Percentiles rank a stretch among this genome's conserved stretches.
Evolutionary conservation across 2,797 vertebrate species (phyloP).

Genomic region (Danio tinwini): DNA sequence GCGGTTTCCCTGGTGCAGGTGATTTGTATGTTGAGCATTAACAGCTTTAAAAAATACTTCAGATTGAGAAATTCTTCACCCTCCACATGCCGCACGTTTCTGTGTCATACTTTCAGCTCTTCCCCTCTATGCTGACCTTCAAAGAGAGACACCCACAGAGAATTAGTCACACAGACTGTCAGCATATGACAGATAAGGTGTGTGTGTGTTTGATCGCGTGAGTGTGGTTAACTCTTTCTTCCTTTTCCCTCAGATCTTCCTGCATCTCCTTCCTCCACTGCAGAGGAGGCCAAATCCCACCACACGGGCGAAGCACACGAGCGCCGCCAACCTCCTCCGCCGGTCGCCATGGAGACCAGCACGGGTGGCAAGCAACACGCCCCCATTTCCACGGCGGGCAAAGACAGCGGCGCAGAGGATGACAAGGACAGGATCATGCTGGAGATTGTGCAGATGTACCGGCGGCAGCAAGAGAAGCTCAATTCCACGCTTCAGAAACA

Average conservation of each 20-base stretch:
- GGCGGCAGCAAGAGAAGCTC: constrained; percentile 94
- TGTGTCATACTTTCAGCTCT: not conserved
- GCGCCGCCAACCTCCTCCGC: constrained; percentile 70
- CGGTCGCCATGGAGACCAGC: constrained; percentile 78
- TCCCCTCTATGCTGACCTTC: constrained; percentile 42
- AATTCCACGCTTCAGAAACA: constrained; percentile 93
- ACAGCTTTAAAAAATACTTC: not conserved
- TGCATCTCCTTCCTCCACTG: constrained; percentile 68
- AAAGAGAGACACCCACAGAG: constrained; percentile 34
- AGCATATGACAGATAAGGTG: constrained; percentile 43
- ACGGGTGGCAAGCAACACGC: constrained; percentile 73
- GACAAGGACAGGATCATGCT: constrained; percentile 96
- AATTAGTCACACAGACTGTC: constrained; percentile 41
- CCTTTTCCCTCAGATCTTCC: constrained; percentile 73
- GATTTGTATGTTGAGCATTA: constrained; percentile 24
- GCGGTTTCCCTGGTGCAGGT: not conserved
- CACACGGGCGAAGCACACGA: constrained; percentile 62
- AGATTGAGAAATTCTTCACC: not conserved
- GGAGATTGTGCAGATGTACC: constrained; percentile 96
- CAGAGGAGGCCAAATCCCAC: constrained; percentile 80
- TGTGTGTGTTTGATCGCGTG: constrained; percentile 14
- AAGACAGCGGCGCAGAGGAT: constrained; percentile 85
- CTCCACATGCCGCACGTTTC: not conserved
- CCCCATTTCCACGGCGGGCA: constrained; percentile 72
- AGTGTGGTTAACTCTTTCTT: constrained; percentile 24